phyloP scores from a whole-genome alignment of 1,140 invertebrate species.

The Dinothrombium tinctorium region DNA sequence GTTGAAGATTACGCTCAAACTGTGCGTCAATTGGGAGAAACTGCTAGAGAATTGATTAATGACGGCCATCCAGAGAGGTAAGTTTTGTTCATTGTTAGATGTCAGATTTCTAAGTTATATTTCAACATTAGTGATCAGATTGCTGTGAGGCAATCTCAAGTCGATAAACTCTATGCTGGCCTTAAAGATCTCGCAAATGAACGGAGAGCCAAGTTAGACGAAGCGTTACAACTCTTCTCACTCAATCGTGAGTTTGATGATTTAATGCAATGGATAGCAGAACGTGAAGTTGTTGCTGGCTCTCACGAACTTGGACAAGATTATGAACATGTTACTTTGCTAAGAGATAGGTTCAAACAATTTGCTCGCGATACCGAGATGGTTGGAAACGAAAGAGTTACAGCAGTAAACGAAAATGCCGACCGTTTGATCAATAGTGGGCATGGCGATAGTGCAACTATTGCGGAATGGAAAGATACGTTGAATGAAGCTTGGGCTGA shows the following conservation, averaged over 20 bases:
- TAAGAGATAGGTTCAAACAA: slow-evolving; percentile 79
- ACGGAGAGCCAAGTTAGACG: slow-evolving; percentile 73
- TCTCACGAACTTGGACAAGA: slow-evolving; percentile 95
- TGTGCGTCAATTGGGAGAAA: slow-evolving; percentile 79
- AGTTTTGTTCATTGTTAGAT: no score
- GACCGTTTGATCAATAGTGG: slow-evolving; percentile 80
- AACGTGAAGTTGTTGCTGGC: slow-evolving; percentile 84
- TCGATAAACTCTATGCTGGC: slow-evolving; percentile 95
- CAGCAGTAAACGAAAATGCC: slow-evolving; percentile 76
- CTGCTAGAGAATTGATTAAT: slow-evolving; percentile 64
- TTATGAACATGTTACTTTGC: slow-evolving; percentile 86
- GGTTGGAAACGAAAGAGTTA: slow-evolving; percentile 81
- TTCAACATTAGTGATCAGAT: slow-evolving; percentile 88
- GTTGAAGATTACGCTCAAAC: slow-evolving; percentile 94
- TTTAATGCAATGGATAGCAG: slow-evolving; percentile 95
- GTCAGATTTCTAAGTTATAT: no score
- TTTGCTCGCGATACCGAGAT: slow-evolving; percentile 90
- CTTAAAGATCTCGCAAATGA: slow-evolving; percentile 89
- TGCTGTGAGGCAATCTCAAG: slow-evolving; percentile 87
- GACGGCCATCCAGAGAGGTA: slow-evolving; percentile 58
- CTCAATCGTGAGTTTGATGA: slow-evolving; percentile 93
- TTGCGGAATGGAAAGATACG: slow-evolving; percentile 96
- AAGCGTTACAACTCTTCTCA: slow-evolving; percentile 84
- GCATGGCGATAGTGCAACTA: slow-evolving; percentile 88
- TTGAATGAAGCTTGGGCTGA: slow-evolving; percentile 98